Evolutionary conservation across 2,888 invertebrate species (phyloP).

Genomic region (Neoitamus cyanurus): DNA sequence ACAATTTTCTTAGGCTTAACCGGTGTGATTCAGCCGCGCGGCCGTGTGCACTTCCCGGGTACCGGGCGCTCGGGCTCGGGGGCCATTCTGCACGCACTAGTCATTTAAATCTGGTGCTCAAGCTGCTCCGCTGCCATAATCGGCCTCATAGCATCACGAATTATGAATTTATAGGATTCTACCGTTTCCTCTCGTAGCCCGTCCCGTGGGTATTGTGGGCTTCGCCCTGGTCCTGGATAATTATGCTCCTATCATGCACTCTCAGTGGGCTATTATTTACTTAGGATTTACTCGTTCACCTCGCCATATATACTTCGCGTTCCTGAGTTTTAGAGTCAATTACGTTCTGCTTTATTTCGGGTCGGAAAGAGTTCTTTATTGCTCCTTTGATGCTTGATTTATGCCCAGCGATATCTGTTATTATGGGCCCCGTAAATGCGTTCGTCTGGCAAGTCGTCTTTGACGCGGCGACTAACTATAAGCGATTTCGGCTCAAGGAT

Average conservation of each 20-base stretch:
- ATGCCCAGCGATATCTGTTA: conserved; percentile 47
- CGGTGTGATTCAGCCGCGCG: conserved; percentile 26
- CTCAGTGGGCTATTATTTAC: conserved; percentile 45
- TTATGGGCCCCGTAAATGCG: conserved; percentile 35
- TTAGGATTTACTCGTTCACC: conserved; percentile 43
- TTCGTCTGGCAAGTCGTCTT: not conserved
- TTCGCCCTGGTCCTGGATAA: conserved; percentile 44
- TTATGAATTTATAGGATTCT: conserved; percentile 51
- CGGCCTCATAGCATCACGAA: conserved; percentile 51
- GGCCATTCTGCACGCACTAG: conserved; percentile 41
- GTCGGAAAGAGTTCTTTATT: conserved; percentile 22
- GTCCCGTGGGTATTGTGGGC: not conserved
- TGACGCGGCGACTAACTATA: not conserved
- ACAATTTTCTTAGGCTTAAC: conserved; percentile 12
- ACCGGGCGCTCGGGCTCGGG: not conserved
- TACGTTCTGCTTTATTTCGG: conserved; percentile 40
- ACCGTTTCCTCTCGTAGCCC: conserved; percentile 1
- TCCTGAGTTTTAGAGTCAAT: conserved; percentile 25
- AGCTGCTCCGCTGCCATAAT: conserved; percentile 23
- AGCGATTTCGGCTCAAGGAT: not conserved
- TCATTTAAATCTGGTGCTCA: conserved; percentile 44
- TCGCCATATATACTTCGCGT: not conserved
- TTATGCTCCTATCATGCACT: conserved; percentile 40
- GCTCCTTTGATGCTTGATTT: conserved; percentile 49
- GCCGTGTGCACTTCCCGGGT: not conserved